Base-by-base conservation (phyloP, 2,888 invertebrate genomes). In the Ligdia adustata region DNA sequence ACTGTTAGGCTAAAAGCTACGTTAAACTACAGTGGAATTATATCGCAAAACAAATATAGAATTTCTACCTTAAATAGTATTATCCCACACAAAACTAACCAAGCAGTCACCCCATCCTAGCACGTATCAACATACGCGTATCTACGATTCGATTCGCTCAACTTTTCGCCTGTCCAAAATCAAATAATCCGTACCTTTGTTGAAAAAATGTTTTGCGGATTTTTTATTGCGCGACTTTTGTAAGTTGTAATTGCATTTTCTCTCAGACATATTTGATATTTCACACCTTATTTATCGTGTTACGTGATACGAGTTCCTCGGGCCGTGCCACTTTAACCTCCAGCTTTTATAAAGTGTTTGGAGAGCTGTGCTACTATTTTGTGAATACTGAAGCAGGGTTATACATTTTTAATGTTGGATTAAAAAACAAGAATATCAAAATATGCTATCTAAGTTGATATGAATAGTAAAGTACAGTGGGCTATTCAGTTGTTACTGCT, bases 221-320 rank as follows among this genome's bases (percentile, higher is more conserved):
- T 59, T n/a, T 58, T 55, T 56, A 56, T 55, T 45, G 49, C 49
- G 40, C 51, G 54, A 53, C 57, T 59, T n/a, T 57, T 55, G 57
- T 53, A 59, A 60, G 47, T 49, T 46, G 59, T 60, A 57, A 60
- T 60, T 57, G 59, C 53, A 55, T 60, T 60, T 60, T 47, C 52
- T 53, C 55, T 26, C 55, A 57, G 57, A 57, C 55, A 52, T 53
- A 47, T 59, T 50, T 59, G 59, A 57, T 60, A 60, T 60, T 55
- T 60, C 51, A 47, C 53, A 53, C 55, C 47, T 56, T 60, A 45
- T 54, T 54, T 55, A 51, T 59, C 38, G 44, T 44, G 52, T 56
- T 54, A 59, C 55, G 55, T 55, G 54, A 51, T 38, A 39, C 51
- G 28, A 28, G 38, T 38, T 16, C 34, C 38, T 41, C 40, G 32